Percentiles rank a stretch among this genome's conserved stretches.
phyloP scores from a whole-genome alignment of 2,113 vertebrate species.

The Aix galericulata region DNA sequence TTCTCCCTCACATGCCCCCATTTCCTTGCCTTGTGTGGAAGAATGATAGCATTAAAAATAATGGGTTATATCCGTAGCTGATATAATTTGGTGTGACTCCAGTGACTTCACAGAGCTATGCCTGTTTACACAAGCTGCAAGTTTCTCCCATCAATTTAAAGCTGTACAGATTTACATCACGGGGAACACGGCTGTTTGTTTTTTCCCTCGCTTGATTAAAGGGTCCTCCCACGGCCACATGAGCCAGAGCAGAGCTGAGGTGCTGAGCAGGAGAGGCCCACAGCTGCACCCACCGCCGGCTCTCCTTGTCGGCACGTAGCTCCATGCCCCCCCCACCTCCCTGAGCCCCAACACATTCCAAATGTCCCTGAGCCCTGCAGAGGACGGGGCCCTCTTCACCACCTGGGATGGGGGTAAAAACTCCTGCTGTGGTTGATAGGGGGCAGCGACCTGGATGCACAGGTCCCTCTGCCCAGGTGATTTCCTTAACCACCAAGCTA shows the following conservation, averaged over 20 bases:
- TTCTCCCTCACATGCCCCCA: background rate
- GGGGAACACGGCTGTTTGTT: background rate
- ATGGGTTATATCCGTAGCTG: background rate
- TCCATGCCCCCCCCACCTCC: background rate
- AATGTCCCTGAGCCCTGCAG: background rate
- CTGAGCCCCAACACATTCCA: background rate
- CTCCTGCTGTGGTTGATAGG: background rate
- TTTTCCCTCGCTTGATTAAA: background rate
- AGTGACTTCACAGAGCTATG: background rate
- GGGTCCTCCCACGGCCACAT: accelerated
- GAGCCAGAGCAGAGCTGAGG: background rate
- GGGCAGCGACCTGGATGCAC: background rate
- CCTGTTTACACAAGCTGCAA: conserved; percentile 29
- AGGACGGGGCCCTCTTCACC: background rate
- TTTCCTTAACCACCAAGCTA: background rate
- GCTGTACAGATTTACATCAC: conserved; percentile 22
- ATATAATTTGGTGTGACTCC: background rate
- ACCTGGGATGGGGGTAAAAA: background rate
- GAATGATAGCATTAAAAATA: background rate
- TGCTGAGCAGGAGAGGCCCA: background rate
- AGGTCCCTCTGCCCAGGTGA: background rate
- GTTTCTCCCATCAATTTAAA: conserved; percentile 16
- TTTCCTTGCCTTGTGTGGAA: background rate
- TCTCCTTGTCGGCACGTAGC: accelerated
- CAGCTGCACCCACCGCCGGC: background rate